A percentile compares a stretch with the other conserved stretches of the same genome.
phyloP scores from a whole-genome alignment of 2,113 vertebrate species.

The Cyprinodon tularosa region DNA sequence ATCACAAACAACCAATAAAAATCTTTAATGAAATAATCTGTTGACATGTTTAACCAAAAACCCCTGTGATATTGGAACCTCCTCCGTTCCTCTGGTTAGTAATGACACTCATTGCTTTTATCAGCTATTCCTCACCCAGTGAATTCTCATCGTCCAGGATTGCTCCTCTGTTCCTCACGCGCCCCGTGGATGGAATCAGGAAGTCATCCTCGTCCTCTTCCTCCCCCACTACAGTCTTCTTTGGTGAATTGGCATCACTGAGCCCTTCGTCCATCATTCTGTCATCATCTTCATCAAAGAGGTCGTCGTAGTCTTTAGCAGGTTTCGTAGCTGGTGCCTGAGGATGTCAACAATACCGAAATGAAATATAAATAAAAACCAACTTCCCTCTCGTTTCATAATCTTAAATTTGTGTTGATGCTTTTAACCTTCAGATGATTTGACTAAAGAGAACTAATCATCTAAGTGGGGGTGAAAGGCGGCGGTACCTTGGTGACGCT shows the following conservation, averaged over 20 bases:
- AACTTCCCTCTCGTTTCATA: too few species aligned
- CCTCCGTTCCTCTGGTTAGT: too few species aligned
- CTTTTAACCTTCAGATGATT: not conserved
- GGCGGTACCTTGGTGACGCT: constrained; percentile 33
- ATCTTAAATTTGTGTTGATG: too few species aligned
- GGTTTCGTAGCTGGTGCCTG: constrained; percentile 43
- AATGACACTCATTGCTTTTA: too few species aligned
- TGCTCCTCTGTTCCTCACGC: constrained; percentile 73
- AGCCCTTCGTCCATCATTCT: constrained; percentile 81
- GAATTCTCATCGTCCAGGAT: constrained; percentile 92
- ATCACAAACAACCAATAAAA: too few species aligned
- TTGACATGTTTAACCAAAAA: too few species aligned
- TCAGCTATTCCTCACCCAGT: constrained; percentile 76
- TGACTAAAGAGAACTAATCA: not conserved
- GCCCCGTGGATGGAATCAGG: constrained; percentile 76
- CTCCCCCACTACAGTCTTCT: constrained; percentile 56
- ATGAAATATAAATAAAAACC: not conserved
- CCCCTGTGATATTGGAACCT: too few species aligned
- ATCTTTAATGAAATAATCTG: too few species aligned
- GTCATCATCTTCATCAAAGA: constrained; percentile 90
- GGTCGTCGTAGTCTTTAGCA: constrained; percentile 81
- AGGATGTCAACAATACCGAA: not conserved
- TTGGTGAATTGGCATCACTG: constrained; percentile 79
- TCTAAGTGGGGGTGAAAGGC: not conserved
- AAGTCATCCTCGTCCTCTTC: constrained; percentile 84